phyloP scores from a whole-genome alignment of 2,888 invertebrate species.

The Alcis repandata region DNA sequence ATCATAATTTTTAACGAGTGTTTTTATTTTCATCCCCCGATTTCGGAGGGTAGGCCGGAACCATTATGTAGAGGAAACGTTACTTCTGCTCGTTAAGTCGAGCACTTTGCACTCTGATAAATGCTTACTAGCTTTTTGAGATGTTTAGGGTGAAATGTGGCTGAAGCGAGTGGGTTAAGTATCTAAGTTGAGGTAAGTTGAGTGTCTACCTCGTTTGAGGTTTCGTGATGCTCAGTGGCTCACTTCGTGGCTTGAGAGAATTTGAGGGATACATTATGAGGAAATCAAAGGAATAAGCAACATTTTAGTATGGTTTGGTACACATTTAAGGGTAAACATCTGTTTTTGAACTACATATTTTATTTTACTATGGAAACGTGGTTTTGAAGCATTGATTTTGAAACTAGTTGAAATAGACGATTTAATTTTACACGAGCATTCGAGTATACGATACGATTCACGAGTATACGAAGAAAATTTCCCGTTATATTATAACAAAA shows the following conservation, averaged over 20 bases:
- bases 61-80: slow-evolving; percentile 83
- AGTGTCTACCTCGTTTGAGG: slow-evolving; percentile 31
- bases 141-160: slow-evolving; percentile 58
- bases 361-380: too few species aligned
- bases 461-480: too few species aligned
- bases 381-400: too few species aligned
- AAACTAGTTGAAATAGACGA: too few species aligned
- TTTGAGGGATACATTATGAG: not conserved
- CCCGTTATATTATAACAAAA: too few species aligned
- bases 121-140: slow-evolving; percentile 75
- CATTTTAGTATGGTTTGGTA: too few species aligned
- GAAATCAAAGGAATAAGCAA: not conserved
- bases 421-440: too few species aligned
- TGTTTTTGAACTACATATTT: too few species aligned
- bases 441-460: too few species aligned
- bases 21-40: slow-evolving; percentile 66
- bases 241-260: not conserved
- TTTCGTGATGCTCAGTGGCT: not conserved
- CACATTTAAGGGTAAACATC: too few species aligned
- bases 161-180: slow-evolving; percentile 39
- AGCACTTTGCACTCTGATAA: slow-evolving; percentile 81
- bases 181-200: slow-evolving; percentile 18
- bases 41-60: slow-evolving; percentile 63
- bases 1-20: slow-evolving; percentile 72
- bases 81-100: slow-evolving; percentile 84